These are phyloP conservation scores for Tillus elongatus DNA, from an alignment of 2,888 invertebrate genomes.

Conservation along the genomic window DNA sequence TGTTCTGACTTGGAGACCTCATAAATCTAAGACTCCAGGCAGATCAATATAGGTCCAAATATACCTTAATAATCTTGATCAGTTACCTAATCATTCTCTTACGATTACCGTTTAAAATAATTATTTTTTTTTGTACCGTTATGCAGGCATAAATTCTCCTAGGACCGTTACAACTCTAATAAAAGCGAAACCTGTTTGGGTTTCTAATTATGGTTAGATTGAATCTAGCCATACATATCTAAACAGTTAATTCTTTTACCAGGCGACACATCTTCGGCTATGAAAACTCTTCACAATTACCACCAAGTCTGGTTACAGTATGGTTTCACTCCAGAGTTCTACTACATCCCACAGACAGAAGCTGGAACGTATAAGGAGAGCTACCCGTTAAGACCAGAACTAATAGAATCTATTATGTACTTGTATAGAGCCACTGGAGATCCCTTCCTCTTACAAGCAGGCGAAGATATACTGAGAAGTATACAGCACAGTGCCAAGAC, in stretches of 20 bases:
- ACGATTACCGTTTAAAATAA: no score
- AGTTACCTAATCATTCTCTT: no score
- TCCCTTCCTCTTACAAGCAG: slow-evolving; percentile 83
- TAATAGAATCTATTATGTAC: slow-evolving; percentile 95
- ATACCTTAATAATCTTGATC: no score
- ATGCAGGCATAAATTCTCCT: no score
- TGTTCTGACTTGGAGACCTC: no score
- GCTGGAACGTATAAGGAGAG: slow-evolving; percentile 77
- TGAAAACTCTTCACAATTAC: slow-evolving; percentile 91
- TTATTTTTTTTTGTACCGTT: no score
- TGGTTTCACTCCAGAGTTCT: slow-evolving; percentile 97
- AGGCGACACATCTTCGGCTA: slow-evolving; percentile 84
- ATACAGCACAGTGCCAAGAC: slow-evolving; percentile 91
- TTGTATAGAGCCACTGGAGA: slow-evolving; percentile 91
- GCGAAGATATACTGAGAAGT: slow-evolving; percentile 85
- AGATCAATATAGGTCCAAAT: no score
- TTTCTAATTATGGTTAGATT: no score
- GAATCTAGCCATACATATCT: no score
- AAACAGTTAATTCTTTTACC: slow-evolving; percentile 24
- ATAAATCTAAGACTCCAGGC: no score
- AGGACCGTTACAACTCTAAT: no score
- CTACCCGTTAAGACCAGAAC: slow-evolving; percentile 92
- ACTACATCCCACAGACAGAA: slow-evolving; percentile 84
- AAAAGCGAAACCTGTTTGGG: no score
- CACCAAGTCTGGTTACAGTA: slow-evolving; percentile 95